Evolutionary conservation across 2,113 vertebrate genomes (phyloP), one percentile per base, ranked within the genome.

Genomic region (Paedocypris sp.): DNA sequence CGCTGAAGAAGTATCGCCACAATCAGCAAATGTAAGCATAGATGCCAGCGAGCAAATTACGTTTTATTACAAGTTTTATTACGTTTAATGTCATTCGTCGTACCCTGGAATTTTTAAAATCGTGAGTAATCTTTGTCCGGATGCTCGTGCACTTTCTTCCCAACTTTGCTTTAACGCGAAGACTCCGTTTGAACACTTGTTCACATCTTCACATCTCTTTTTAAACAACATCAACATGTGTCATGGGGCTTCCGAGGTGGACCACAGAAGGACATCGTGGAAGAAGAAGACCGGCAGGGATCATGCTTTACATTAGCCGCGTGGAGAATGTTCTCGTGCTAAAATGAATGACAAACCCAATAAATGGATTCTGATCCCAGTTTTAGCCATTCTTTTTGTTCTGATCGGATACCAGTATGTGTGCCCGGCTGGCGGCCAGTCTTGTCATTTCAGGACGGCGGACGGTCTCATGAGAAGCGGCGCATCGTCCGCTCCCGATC

Each of bases 371-470:
- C 80, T 96, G 79, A 87, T 90, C 75, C 91, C 90, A 19, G 79
- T 95, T 73, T 78, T 93, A 76, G 87, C 90, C 5, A 87, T 96
- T 53, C 88, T 95, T 73, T 97, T 92, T 80, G 77, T 95, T 69
- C 87, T 90, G 84, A 90, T 96, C 75, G 88, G 91, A 48, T 95
- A 93, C 74, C 93, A 97, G 81, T 94, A 95, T 79, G 89, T 94
- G 62, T 88, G 88, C 69, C 89, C 88, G 46, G 81, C 85, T 13
- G 86, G 86, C 46, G 82, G 80, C 66, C 83, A 78, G 71, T 77
- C 89, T 13, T 82, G 83, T 76, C 63, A 85, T 76, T 79, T 91
- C 66, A 75, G 86, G 70, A 73, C 77, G 41, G 80, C 70, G 60
- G 79, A 83, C 68, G 41, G 79, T 77, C 69, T 80, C 38, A 67